Conservation (phyloP, 2,888 invertebrate genomes). For the Dasypolia templi region DNA sequence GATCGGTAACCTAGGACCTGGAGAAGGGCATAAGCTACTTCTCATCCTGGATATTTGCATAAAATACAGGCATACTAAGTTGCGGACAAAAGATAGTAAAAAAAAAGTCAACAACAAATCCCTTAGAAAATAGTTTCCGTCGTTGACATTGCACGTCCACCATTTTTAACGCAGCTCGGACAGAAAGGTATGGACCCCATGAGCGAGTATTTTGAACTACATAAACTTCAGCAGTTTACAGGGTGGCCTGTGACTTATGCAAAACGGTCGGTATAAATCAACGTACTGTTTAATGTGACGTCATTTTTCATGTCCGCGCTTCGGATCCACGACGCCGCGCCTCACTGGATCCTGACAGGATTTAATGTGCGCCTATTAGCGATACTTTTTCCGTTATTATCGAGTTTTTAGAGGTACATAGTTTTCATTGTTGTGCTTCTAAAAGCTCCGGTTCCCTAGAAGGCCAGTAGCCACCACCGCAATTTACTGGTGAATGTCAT, state of each 20-base stretch:
- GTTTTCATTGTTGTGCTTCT: neutral
- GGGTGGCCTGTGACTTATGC: conserved; percentile 58
- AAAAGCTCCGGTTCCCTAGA: neutral
- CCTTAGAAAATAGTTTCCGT: neutral
- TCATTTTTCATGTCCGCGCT: conserved; percentile 58
- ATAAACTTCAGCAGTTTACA: conserved; percentile 58
- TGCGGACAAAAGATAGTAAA: no score
- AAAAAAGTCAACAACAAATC: neutral
- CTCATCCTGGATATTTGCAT: no score
- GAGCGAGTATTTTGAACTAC: conserved; percentile 52
- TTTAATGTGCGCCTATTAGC: conserved; percentile 46
- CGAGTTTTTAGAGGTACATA: neutral
- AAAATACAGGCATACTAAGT: no score
- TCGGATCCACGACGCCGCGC: conserved; percentile 41
- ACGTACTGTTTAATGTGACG: conserved; percentile 57
- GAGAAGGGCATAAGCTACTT: no score
- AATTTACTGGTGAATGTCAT: neutral
- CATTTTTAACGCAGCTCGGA: conserved; percentile 2
- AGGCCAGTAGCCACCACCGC: neutral
- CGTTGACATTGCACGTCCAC: neutral
- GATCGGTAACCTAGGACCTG: no score
- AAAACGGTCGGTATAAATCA: conserved; percentile 57
- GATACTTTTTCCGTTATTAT: conserved; percentile 36
- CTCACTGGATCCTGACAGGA: conserved; percentile 51
- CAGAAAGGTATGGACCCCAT: conserved; percentile 41